phyloP scores from a whole-genome alignment of 2,797 vertebrate genomes.

The Nasua narica region DNA sequence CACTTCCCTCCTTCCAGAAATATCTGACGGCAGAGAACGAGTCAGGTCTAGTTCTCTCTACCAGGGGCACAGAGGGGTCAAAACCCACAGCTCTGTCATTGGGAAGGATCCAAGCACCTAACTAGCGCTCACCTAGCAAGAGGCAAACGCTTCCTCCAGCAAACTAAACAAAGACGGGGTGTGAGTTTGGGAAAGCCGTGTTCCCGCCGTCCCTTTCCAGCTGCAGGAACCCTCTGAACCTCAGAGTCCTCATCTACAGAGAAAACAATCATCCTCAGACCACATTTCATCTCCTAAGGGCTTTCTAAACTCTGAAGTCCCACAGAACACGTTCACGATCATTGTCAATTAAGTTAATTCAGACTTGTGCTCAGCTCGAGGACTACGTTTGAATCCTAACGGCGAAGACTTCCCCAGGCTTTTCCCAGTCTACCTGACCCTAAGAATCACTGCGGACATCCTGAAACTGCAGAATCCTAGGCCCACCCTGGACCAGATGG shows the following conservation, averaged over 20 bases:
- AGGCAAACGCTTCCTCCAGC: not conserved
- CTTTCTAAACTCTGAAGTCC: not conserved
- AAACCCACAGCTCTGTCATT: not conserved
- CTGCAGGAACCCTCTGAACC: not conserved
- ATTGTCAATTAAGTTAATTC: not conserved
- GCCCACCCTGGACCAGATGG: not conserved
- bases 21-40: not conserved
- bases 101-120: not conserved
- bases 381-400: not conserved
- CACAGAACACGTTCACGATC: rapidly evolving
- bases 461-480: not conserved
- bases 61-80: not conserved
- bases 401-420: not conserved
- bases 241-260: not conserved
- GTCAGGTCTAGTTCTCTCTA: not conserved
- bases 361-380: not conserved
- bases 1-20: not conserved
- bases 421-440: not conserved
- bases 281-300: not conserved
- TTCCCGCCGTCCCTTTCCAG: not conserved
- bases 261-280: not conserved
- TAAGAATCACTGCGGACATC: not conserved
- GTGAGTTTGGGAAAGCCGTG: not conserved
- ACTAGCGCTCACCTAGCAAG: not conserved
- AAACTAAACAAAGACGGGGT: not conserved